Percentiles rank a stretch among this genome's conserved stretches.
These are phyloP conservation scores for Ylistrum balloti DNA, from an alignment of 1,140 invertebrate genomes.

Conservation along the genomic window DNA sequence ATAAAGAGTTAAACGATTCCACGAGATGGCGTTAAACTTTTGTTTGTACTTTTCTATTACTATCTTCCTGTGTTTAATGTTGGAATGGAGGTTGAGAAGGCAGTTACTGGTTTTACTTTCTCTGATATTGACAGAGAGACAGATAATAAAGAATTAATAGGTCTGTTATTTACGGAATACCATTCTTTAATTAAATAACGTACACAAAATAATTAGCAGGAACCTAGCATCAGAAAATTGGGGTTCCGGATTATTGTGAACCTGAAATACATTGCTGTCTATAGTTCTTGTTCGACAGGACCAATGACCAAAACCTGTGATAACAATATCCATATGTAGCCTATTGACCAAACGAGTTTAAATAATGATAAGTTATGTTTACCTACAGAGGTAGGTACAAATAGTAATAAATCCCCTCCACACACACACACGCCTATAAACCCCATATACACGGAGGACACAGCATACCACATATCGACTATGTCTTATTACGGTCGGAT, in stretches of 20 bases:
- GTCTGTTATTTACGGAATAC: no score
- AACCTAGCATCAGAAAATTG: no score
- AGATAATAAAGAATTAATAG: no score
- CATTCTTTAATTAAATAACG: no score
- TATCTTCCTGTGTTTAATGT: background rate
- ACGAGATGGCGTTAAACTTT: background rate
- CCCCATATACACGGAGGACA: no score
- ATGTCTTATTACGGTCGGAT: no score
- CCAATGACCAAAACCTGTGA: background rate
- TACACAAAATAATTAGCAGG: no score
- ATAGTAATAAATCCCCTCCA: background rate
- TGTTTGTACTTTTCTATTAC: background rate
- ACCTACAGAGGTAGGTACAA: constrained; percentile 20
- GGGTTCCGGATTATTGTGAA: no score
- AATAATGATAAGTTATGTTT: constrained; percentile 16
- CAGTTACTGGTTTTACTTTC: background rate
- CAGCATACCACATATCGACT: no score
- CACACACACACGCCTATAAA: no score
- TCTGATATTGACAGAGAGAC: background rate
- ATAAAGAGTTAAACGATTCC: background rate
- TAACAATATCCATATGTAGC: constrained; percentile 21
- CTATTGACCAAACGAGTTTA: background rate
- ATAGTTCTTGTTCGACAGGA: background rate
- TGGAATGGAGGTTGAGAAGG: background rate
- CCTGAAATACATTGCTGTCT: background rate